Base-by-base conservation (phyloP, 2,113 vertebrate species). In the Brienomyrus brachyistius region DNA sequence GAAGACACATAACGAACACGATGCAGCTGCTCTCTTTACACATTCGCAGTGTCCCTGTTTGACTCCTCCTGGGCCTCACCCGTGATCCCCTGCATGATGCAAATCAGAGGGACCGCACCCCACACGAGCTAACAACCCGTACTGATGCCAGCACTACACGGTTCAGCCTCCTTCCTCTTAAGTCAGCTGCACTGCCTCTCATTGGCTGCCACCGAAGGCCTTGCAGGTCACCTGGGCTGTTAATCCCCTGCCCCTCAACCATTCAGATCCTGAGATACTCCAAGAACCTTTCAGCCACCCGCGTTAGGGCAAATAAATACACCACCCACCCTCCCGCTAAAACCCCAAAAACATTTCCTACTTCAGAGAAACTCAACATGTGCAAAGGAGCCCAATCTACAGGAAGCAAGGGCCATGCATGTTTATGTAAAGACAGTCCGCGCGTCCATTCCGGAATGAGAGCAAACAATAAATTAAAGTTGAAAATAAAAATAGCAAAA, bases 391-490 rank as follows among this genome's bases (percentile, higher is more conserved):
- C 92, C 92, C 91, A 45, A 92, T 92, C 90, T 62, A 93, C 13
- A 93, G 92, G 86, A 91, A 89, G 93, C 90, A 89, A 91, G 93
- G 89, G 93, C 93, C 95, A 95, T 95, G 95, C 95, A 93, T 91
- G 90, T 93, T 91, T 93, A 35, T 91, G 90, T 92, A 89, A 77
- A 92, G 43, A 45, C 91, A 92, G 88, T 85, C 62, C 66, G 77
- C 90, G 91, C 70, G 48, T 90, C 74, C 43, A 54, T 77, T 89
- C 93, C 94, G 94, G 95, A 97, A 97, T 95, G 96, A 97, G 96
- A 96, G 96, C 95, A 95, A 95, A 96, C 95, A 98, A 99, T 98
- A 98, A 98, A 99, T 98, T 97, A 93, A 90, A 92, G 48, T 13
- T n/a, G 35, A 35, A 54, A 17, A 27, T 11, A 50, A 89, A 89